phyloP scores from a whole-genome alignment of 2,797 vertebrate genomes.

The Rhabdophis nuchalis region DNA sequence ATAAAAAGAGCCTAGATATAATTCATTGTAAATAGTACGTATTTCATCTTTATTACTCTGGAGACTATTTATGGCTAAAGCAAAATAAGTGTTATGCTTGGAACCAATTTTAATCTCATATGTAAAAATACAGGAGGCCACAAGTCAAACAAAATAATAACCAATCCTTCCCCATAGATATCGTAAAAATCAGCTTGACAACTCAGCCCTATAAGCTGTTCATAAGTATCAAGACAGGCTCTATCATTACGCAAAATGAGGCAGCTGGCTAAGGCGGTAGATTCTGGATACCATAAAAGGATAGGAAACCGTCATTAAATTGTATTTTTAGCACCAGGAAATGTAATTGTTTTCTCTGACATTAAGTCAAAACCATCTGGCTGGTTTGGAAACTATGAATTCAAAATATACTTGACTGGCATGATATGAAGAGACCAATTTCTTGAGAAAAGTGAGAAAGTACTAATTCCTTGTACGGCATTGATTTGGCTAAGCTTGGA shows the following conservation, averaged over 20 bases:
- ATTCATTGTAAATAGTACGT: constrained; percentile 23
- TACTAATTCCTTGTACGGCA: not conserved
- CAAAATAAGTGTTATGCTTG: constrained; percentile 27
- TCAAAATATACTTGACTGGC: not conserved
- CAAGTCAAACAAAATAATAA: constrained; percentile 11
- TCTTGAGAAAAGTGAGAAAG: not conserved
- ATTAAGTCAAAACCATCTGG: not conserved
- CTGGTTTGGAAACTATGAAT: not conserved
- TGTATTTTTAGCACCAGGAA: not conserved
- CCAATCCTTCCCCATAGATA: not conserved
- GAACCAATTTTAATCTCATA: not conserved
- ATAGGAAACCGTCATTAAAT: not conserved
- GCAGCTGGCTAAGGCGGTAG: not conserved
- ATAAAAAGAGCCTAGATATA: not conserved
- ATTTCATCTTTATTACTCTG: constrained; percentile 34
- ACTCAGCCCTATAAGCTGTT: not conserved
- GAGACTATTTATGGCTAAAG: constrained; percentile 19
- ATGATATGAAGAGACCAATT: not conserved
- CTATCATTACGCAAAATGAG: not conserved
- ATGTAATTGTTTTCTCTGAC: not conserved
- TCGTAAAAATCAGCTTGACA: not conserved
- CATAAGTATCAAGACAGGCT: not conserved
- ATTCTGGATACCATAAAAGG: not conserved
- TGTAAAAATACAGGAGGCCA: not conserved
- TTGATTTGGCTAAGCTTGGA: not conserved